These are phyloP conservation scores for Dallia pectoralis DNA, from an alignment of 2,797 vertebrate species.

Conservation along the genomic window DNA sequence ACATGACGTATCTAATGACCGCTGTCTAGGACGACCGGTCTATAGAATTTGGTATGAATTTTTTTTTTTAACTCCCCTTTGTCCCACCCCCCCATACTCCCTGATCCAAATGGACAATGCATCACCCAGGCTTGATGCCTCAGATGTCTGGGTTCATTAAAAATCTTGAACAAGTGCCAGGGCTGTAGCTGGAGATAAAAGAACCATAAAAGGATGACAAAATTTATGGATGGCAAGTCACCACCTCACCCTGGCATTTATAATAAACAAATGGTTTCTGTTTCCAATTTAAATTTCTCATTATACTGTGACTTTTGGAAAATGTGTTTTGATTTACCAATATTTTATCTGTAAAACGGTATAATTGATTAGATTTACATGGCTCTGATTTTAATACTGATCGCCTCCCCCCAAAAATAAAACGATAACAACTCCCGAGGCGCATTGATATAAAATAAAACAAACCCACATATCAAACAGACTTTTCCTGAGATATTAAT, in stretches of 20 bases:
- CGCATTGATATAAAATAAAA: slow-evolving; percentile 70
- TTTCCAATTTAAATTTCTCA: slow-evolving; percentile 80
- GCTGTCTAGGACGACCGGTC: slow-evolving; percentile 59
- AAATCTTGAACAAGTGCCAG: slow-evolving; percentile 81
- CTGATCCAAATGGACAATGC: slow-evolving; percentile 79
- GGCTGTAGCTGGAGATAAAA: slow-evolving; percentile 77
- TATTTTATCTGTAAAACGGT: slow-evolving; percentile 77
- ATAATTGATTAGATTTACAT: slow-evolving; percentile 82
- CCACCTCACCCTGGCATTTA: slow-evolving; percentile 77
- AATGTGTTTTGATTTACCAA: slow-evolving; percentile 80
- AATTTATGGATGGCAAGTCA: slow-evolving; percentile 82
- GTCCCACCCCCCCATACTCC: slow-evolving; percentile 58
- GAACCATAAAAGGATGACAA: slow-evolving; percentile 77
- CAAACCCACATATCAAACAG: slow-evolving; percentile 69
- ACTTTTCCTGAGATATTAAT: slow-evolving; percentile 70
- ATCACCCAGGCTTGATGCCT: slow-evolving; percentile 78
- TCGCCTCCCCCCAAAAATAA: slow-evolving; percentile 51
- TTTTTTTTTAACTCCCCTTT: slow-evolving; percentile 52
- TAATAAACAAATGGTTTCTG: slow-evolving; percentile 80
- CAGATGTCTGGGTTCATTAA: slow-evolving; percentile 82
- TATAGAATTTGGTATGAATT: slow-evolving; percentile 72
- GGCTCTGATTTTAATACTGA: slow-evolving; percentile 76
- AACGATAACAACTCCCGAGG: slow-evolving; percentile 70
- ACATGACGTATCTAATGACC: slow-evolving; percentile 64
- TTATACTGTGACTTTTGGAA: slow-evolving; percentile 82